Evolutionary conservation across 2,113 vertebrate species (phyloP).

Genomic region (Tapirus terrestris): DNA sequence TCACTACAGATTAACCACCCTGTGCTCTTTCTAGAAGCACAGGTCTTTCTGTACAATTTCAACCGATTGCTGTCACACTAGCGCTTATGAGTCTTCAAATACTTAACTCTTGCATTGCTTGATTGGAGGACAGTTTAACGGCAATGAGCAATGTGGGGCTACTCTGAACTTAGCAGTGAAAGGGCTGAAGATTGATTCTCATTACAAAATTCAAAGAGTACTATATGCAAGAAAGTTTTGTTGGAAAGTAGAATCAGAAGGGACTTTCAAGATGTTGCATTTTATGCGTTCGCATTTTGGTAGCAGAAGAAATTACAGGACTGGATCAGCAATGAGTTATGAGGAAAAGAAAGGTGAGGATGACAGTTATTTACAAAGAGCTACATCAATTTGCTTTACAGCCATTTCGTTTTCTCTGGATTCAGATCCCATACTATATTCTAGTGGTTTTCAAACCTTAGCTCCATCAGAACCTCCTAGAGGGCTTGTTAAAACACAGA

Average conservation of each 20-base stretch:
- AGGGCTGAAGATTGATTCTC: slow-evolving; percentile 5
- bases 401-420: slow-evolving; percentile 18
- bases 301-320: background rate
- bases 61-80: slow-evolving; percentile 19
- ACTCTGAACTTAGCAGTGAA: slow-evolving; percentile 5
- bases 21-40: slow-evolving; percentile 45
- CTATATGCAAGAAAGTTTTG: background rate
- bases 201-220: background rate
- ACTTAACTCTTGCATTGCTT: slow-evolving; percentile 50
- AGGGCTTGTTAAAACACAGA: background rate
- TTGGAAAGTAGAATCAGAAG: slow-evolving; percentile 10
- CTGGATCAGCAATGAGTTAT: background rate
- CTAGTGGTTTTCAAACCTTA: slow-evolving; percentile 28
- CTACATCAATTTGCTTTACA: background rate
- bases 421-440: background rate
- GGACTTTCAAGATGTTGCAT: background rate
- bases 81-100: slow-evolving; percentile 28
- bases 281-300: slow-evolving; percentile 3
- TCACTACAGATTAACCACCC: slow-evolving; percentile 46
- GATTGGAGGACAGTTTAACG: background rate
- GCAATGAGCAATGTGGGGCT: background rate
- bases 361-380: background rate
- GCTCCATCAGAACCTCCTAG: background rate
- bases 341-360: background rate
- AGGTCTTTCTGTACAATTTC: slow-evolving; percentile 46